phyloP scores from a whole-genome alignment of 2,797 vertebrate genomes.

The Decapterus maruadsi region DNA sequence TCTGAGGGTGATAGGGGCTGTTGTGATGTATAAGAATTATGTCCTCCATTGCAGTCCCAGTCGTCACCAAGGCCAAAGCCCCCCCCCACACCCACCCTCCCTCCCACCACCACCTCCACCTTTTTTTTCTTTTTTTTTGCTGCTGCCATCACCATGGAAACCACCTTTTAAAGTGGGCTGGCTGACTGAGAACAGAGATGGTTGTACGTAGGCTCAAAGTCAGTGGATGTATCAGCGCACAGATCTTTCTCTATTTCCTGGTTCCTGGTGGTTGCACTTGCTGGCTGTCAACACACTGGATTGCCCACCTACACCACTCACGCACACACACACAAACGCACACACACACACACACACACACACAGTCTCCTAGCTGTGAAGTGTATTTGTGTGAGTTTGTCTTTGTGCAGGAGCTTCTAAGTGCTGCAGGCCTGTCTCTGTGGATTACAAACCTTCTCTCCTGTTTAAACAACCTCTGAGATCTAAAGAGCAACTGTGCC shows the following conservation, averaged over 20 bases:
- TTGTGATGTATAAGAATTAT: slow-evolving; percentile 39
- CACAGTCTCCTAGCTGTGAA: slow-evolving; percentile 2
- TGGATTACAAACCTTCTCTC: slow-evolving; percentile 72
- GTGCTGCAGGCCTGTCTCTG: slow-evolving; percentile 69
- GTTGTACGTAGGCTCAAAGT: slow-evolving; percentile 34
- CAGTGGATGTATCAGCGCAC: slow-evolving; percentile 53
- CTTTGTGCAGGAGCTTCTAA: slow-evolving; percentile 36
- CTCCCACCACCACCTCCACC: too few species aligned
- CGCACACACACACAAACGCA: not conserved
- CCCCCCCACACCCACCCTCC: not conserved
- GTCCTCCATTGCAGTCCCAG: slow-evolving; percentile 34
- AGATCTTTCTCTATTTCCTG: slow-evolving; percentile 58
- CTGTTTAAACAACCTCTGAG: slow-evolving; percentile 77
- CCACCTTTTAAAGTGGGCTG: slow-evolving; percentile 42
- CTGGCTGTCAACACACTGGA: slow-evolving; percentile 62
- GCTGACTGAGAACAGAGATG: slow-evolving; percentile 28
- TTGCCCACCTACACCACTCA: slow-evolving; percentile 11
- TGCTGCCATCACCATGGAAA: slow-evolving; percentile 55
- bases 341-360: not conserved
- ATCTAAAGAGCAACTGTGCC: slow-evolving; percentile 59
- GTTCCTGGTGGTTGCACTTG: slow-evolving; percentile 57
- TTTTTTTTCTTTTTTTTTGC: not conserved
- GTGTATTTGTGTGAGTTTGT: slow-evolving; percentile 29
- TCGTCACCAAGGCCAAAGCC: slow-evolving; percentile 44
- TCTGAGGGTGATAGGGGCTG: slow-evolving; percentile 12